A percentile compares a stretch with the other conserved stretches of the same genome.
These are phyloP conservation scores for Platypus cylindrus DNA, from an alignment of 2,888 invertebrate genomes.

Conservation along the genomic window DNA sequence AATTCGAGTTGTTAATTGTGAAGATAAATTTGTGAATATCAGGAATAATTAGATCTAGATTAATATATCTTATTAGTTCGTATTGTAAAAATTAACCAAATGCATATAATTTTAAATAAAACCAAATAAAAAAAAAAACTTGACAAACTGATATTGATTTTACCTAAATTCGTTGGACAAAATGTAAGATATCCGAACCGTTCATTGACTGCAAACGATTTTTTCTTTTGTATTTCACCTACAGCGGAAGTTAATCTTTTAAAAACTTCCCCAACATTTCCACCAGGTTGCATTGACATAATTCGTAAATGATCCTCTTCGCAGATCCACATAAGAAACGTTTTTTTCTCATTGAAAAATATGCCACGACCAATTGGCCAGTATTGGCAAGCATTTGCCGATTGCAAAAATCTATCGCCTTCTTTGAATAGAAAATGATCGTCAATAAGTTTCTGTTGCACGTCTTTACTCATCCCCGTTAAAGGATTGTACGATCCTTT, in stretches of 20 bases:
- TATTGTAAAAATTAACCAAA: too few relatives aligned
- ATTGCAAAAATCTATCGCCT: slow-evolving; percentile 45
- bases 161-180: slow-evolving; percentile 60
- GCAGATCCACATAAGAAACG: slow-evolving; percentile 93
- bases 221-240: slow-evolving; percentile 37
- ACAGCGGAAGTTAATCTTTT: slow-evolving; percentile 40
- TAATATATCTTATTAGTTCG: too few relatives aligned
- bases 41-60: too few relatives aligned
- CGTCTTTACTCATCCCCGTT: slow-evolving; percentile 83
- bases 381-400: slow-evolving; percentile 71
- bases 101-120: too few relatives aligned
- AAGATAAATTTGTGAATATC: not conserved
- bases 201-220: slow-evolving; percentile 44
- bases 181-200: slow-evolving; percentile 57
- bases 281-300: slow-evolving; percentile 95
- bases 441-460: slow-evolving; percentile 88
- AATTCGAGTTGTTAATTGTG: not conserved
- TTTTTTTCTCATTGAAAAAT: slow-evolving; percentile 89
- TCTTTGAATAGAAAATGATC: slow-evolving; percentile 97
- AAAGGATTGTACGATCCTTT: slow-evolving; percentile 88
- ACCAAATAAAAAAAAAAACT: too few relatives aligned
- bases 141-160: slow-evolving; percentile 2
- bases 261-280: slow-evolving; percentile 70
- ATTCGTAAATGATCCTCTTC: slow-evolving; percentile 96
- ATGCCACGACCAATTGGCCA: slow-evolving; percentile 93